A percentile compares a stretch with the other conserved stretches of the same genome.
Conservation (phyloP, 2,888 invertebrate genomes). For the Heliconius ismenius region DNA sequence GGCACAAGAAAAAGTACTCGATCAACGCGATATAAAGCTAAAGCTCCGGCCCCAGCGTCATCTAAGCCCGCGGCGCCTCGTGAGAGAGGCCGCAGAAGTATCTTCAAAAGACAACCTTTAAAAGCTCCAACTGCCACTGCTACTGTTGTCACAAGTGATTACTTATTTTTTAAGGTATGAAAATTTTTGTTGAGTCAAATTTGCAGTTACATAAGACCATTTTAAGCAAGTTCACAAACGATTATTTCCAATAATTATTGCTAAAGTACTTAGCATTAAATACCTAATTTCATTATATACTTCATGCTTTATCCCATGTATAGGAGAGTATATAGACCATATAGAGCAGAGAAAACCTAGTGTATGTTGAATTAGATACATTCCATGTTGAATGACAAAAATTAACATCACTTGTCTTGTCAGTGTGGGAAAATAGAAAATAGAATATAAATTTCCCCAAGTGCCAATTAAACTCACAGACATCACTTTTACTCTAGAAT, state of each 20-base stretch:
- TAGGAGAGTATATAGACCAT: neutral
- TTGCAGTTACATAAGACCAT: neutral
- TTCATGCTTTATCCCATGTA: neutral
- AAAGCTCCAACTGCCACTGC: conserved; percentile 91
- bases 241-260: neutral
- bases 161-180: conserved; percentile 81
- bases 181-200: neutral
- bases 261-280: neutral
- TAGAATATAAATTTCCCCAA: neutral
- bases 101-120: conserved; percentile 89
- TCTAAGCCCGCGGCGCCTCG: conserved; percentile 75
- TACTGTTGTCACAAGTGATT: conserved; percentile 90
- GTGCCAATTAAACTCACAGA: neutral
- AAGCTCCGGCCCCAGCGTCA: conserved; percentile 60
- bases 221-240: neutral
- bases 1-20: conserved; percentile 83
- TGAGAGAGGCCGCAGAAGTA: conserved; percentile 88
- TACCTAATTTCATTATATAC: neutral
- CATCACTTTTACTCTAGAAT: neutral
- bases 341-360: neutral
- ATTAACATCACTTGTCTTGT: neutral
- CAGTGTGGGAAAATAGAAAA: too few species aligned
- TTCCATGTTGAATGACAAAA: neutral
- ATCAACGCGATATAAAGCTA: conserved; percentile 80
- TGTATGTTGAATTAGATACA: too few species aligned